phyloP scores from a whole-genome alignment of 2,888 invertebrate species.

The Linnaemya tessellans region DNA sequence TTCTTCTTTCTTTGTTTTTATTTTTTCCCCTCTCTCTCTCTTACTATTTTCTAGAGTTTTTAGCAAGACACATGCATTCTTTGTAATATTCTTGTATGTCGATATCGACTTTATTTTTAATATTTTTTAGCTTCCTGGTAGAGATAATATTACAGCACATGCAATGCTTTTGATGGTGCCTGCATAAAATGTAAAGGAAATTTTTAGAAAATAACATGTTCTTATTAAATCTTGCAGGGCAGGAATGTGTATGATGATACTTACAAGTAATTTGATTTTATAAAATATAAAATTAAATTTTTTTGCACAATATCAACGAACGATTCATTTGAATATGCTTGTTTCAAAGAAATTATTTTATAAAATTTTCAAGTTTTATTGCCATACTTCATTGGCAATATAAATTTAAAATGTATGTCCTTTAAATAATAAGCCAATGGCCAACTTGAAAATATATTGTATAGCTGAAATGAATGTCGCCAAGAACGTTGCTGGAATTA shows the following conservation, averaged over 20 bases:
- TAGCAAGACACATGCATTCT: constrained; percentile 44
- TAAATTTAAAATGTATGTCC: too few species aligned
- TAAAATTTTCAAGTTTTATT: too few species aligned
- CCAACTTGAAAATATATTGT: too few species aligned
- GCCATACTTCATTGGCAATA: too few species aligned
- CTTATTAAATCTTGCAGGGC: not conserved
- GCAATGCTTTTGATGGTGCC: not conserved
- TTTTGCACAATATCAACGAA: too few species aligned
- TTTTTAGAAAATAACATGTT: not conserved
- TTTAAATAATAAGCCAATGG: too few species aligned
- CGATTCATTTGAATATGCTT: too few species aligned
- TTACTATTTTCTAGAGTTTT: not conserved
- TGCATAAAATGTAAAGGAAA: not conserved
- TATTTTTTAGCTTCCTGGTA: constrained; percentile 39
- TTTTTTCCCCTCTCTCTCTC: not conserved
- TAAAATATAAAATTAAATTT: too few species aligned
- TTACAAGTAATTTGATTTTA: too few species aligned
- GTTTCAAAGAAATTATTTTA: too few species aligned
- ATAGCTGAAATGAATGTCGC: not conserved
- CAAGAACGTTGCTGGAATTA: not conserved
- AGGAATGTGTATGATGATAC: not conserved
- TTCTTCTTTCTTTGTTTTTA: too few species aligned
- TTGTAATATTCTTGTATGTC: constrained; percentile 25
- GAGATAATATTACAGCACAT: constrained; percentile 43
- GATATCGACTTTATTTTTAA: constrained; percentile 51